Percentiles rank a stretch among this genome's conserved stretches.
Conservation (phyloP, 2,797 vertebrate genomes). For the Danio albolineatus region DNA sequence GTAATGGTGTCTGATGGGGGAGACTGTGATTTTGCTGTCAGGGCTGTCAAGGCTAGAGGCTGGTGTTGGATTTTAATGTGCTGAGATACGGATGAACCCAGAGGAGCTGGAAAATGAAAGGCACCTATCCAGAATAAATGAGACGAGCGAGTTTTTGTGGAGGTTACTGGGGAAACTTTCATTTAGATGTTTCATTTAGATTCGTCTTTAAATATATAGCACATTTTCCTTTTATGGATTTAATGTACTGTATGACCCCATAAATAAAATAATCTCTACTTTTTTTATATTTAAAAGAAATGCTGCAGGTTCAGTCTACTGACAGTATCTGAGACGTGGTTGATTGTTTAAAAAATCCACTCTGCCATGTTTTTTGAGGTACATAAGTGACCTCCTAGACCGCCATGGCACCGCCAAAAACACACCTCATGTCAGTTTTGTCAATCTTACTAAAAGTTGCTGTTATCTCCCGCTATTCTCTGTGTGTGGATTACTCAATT, state of each 20-base stretch:
- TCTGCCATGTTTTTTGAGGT: too few species aligned
- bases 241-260: slow-evolving; percentile 11
- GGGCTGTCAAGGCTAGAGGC: slow-evolving; percentile 56
- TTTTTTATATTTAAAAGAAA: not conserved
- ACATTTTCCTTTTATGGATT: slow-evolving; percentile 22
- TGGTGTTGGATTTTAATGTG: slow-evolving; percentile 58
- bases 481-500: too few species aligned
- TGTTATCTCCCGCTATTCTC: too few species aligned
- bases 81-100: slow-evolving; percentile 31
- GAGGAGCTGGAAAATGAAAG: slow-evolving; percentile 35
- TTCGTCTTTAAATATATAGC: not conserved
- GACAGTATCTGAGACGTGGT: slow-evolving; percentile 2
- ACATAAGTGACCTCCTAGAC: too few species aligned
- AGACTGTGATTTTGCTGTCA: slow-evolving; percentile 58
- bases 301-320: not conserved
- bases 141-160: slow-evolving; percentile 14
- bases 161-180: not conserved
- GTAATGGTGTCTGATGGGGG: slow-evolving; percentile 65
- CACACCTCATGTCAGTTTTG: too few species aligned
- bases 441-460: too few species aligned
- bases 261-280: slow-evolving; percentile 7
- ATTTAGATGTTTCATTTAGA: slow-evolving; percentile 18
- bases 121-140: slow-evolving; percentile 45
- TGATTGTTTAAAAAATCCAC: not conserved
- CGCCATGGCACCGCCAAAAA: too few species aligned